Conservation (phyloP, 64 coral and sea anemone species). For the Montipora efflorescens region DNA sequence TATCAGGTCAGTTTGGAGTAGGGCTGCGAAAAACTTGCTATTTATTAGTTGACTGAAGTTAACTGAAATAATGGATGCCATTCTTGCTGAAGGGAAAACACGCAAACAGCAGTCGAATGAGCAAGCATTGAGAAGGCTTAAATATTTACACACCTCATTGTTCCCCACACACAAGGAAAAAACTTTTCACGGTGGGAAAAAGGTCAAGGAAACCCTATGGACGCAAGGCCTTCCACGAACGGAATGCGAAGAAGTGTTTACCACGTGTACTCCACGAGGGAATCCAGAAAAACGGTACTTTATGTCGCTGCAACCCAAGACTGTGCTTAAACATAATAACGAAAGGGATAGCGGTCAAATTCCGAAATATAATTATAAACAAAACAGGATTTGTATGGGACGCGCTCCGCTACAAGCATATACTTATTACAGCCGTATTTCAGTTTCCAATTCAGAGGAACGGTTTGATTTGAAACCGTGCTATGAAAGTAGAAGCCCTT, state of each 20-base stretch:
- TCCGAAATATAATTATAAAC: neutral
- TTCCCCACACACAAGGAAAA: neutral
- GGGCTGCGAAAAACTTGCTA: neutral
- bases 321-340: neutral
- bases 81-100: neutral
- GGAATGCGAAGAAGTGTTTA: neutral
- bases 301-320: constrained; percentile 12
- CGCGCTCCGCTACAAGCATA: constrained; percentile 6
- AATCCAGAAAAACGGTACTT: constrained; percentile 4
- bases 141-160: constrained; percentile 69
- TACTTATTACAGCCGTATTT: neutral
- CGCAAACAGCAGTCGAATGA: constrained; percentile 18
- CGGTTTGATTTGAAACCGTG: neutral
- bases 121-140: constrained; percentile 62
- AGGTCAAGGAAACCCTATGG: neutral
- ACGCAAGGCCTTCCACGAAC: neutral
- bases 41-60: neutral
- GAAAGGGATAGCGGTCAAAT: neutral
- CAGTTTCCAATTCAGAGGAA: neutral
- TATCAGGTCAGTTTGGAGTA: no score
- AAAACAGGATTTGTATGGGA: neutral
- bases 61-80: neutral
- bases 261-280: neutral
- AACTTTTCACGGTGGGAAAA: neutral
- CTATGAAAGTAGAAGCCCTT: neutral